Evolutionary conservation across 2,888 invertebrate genomes (phyloP), one percentile per base, ranked within the genome.

Genomic region (Meteorus cinctellus): DNA sequence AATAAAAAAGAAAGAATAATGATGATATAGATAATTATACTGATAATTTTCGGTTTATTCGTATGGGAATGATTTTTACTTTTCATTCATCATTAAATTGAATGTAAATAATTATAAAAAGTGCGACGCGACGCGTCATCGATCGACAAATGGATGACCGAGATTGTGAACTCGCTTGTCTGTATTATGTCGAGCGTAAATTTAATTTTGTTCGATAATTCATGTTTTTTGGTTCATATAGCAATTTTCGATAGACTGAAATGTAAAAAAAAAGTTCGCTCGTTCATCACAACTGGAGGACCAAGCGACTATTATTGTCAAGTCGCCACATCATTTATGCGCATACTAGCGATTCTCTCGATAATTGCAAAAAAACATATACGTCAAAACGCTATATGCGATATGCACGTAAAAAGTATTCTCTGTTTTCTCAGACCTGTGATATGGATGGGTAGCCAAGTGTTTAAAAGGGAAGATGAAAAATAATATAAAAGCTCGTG

Each of bases 401-500:
- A 79, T 69, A 70, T 77, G 72, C 68, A 74, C 75, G 75, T 78
- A 74, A 74, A 79, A 80, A 79, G 79, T 78, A 80, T 79, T 80
- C 80, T 79, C 80, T 81, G 81, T 82, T 87, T 85, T 82, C 84
- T 84, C 85, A 85, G 84, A 88, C 86, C 86, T 88, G 87, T 87
- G 87, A 88, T 87, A 86, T 82, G 81, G 82, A 80, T 84, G 84
- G 78, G 80, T 77, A 77, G 77, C 68, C 77, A 78, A 75, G 77
- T 77, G 55, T 55, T 55, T 8, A 55, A 55, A 55, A 24, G 5
- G n/a, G n/a, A 48, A 48, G 6, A 48, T 4, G 2, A 16, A 72
- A 74, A 66, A 34, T 27, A 62, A 31, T 27, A 36, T 41, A 65
- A 72, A 76, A 63, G 72, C 71, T 70, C 71, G 63, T 72, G 48